Evolutionary conservation across 2,888 invertebrate genomes (phyloP), one percentile per base, ranked within the genome.

Genomic region (Cyclophora albipunctata): DNA sequence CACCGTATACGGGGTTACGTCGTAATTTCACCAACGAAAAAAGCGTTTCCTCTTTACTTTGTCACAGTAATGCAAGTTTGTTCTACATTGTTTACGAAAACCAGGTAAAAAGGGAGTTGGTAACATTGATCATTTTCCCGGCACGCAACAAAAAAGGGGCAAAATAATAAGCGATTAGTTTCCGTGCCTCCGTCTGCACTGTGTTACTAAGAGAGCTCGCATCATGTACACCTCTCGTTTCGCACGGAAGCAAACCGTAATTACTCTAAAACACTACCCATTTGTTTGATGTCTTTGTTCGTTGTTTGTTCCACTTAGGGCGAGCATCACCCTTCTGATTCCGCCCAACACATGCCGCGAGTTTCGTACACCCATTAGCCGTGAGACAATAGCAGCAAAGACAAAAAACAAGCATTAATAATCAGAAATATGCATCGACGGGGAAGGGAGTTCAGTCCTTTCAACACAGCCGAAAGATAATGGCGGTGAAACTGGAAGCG

Each of bases 271-370:
- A 87, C 87, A 85, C 84, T 84, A 81, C 84, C 84, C 86, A 88
- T 88, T 87, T 87, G 86, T 88, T 87, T 87, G 88, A 88, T 86
- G 88, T 86, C 88, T 88, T 85, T 88, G 86, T 87, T 84, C 84
- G 80, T 80, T 86, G 87, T 86, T 86, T 85, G 84, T 79, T 84
- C 81, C 85, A 85, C 85, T 87, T 83, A 84, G 82, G 80, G 81
- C 78, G 78, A 80, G 78, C 78, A 84, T 85, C 84, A 77, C 85
- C 87, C 85, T 80, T 75, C 75, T 75, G 79, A 81, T 83, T 76
- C 73, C 75, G 70, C 73, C 74, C 77, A 76, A 82, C 84, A 83
- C 83, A 84, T 81, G 80, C 82, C 77, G 73, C 71, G 78, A 77
- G 78, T 80, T 81, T 77, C 75, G 76, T 75, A 73, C 78, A 74